A percentile compares a stretch with the other conserved stretches of the same genome.
Evolutionary conservation across 2,797 vertebrate species (phyloP).

Genomic region (Tragopan temminckii): DNA sequence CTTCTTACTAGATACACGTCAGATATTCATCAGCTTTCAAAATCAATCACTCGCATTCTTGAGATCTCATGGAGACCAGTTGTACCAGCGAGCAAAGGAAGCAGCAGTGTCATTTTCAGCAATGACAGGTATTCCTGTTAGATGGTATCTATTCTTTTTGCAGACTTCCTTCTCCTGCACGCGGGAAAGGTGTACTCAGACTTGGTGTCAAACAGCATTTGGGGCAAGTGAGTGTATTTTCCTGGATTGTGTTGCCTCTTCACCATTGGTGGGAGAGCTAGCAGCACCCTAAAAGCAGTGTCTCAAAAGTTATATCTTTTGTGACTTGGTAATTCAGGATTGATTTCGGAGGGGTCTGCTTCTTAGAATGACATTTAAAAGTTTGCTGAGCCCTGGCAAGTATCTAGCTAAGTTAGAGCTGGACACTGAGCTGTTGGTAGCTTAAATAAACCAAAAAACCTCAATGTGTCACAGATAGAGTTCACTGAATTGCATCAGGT

Average conservation of each 20-base stretch:
- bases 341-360: neutral
- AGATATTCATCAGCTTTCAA: neutral
- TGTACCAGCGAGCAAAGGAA: neutral
- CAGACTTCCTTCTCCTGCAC: neutral
- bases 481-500: neutral
- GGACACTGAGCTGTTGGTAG: neutral
- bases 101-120: neutral
- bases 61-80: neutral
- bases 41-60: neutral
- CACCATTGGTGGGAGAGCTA: neutral
- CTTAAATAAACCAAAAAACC: neutral
- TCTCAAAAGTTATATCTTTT: neutral
- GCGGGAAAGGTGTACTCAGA: neutral
- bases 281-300: neutral
- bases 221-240: neutral
- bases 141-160: neutral
- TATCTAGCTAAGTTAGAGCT: neutral
- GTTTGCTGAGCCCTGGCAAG: neutral
- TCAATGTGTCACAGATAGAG: accelerated
- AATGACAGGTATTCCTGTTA: neutral
- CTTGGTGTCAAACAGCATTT: neutral
- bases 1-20: neutral
- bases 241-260: neutral
- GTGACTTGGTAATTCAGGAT: neutral
- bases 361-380: neutral